Base-by-base conservation (phyloP, 2,113 vertebrate genomes). In the Malurus alboscapulatus region DNA sequence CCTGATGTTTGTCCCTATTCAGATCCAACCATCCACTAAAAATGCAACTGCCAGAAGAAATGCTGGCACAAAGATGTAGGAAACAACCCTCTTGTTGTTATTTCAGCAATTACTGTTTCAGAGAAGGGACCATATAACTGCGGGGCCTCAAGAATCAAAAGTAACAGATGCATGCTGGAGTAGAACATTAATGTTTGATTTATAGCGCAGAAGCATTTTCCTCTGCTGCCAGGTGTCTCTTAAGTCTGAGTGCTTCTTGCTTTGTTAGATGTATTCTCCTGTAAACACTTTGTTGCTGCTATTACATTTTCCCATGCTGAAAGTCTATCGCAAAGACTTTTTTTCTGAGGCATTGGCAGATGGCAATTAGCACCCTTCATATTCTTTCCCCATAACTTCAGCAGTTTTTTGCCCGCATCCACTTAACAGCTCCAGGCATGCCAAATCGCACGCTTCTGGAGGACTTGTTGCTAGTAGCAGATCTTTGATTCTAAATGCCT, bases 381-480 rank as follows among this genome's bases (percentile, higher is more conserved):
- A 86, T 88, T 79, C 96, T 90, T 96, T 97, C 93, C 87, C 93
- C 75, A 68, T 90, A 97, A 93, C 95, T 96, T 95, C 94, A 96
- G 95, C 95, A 91, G 76, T 84, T 95, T 96, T 97, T 94, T 97
- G 93, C 95, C 95, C 96, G 95, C 80, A 90, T 97, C 94, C 97
- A 97, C 89, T 97, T 97, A 97, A 94, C 95, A 97, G 93, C 90
- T 97, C 40, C 48, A 97, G 95, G 92, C 86, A 96, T 97, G 97
- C 96, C 96, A 96, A 96, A 86, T 97, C 92, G 92, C 97, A 97
- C 51, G 65, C 90, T 82, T 94, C 79, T 77, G 91, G 95, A 96
- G 93, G 86, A 97, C 97, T 97, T 97, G 97, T 98, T 97, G 97
- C 96, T 97, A 92, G 96, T 92, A 96, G 95, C 78, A 78, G 87